Base-by-base conservation (phyloP, 1,140 invertebrate species). In the Choristoneura fumiferana region DNA sequence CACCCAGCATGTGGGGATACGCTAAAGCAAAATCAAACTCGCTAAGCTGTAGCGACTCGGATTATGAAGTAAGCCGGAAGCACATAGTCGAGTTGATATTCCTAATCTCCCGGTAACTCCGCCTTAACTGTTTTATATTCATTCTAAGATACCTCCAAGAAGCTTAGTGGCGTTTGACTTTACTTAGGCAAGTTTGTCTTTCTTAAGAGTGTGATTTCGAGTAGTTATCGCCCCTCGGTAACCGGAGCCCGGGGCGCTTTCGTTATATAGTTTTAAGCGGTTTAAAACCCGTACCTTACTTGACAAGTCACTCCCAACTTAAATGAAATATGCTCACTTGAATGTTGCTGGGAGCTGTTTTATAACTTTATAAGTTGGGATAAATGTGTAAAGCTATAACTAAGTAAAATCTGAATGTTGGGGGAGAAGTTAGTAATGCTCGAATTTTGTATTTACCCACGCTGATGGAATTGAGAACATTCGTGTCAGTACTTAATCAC, bases 291-390 rank as follows among this genome's bases (percentile, higher is more conserved):
- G 43, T 18, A 49, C 43, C 43, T 49, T 49, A 49, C 22, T 58
- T 58, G 36, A 57, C 22, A 43, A 37, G 59, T 43, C 57, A 53
- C 56, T 62, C 54, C 54, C 58, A 61, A 63, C 60, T 67, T 63
- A 58, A 63, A 63, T 71, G 65, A 71, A 71, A 65, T 71, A 71
- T 61, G 69, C 13, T 71, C 60, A 62, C 60, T 57, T 63, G 64
- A 58, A 66, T 60, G 38, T 62, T 67, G 33, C 37, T 13, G 10
- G n/a, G n/a, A 6, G 39, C 43, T 63, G 58, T 59, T 67, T 33
- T 37, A 10, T 43, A 61, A 62, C 57, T 52, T 33, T 57, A 43
- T 37, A 33, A 29, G 22, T 29, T 29, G n/a, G n/a, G n/a, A n/a
- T n/a, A n/a, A n/a, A n/a, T n/a, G n/a, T n/a, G n/a, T n/a, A n/a